Evolutionary conservation across 2,888 invertebrate genomes (phyloP), one percentile per base, ranked within the genome.

Genomic region (Eudasyphora cyanicolor): DNA sequence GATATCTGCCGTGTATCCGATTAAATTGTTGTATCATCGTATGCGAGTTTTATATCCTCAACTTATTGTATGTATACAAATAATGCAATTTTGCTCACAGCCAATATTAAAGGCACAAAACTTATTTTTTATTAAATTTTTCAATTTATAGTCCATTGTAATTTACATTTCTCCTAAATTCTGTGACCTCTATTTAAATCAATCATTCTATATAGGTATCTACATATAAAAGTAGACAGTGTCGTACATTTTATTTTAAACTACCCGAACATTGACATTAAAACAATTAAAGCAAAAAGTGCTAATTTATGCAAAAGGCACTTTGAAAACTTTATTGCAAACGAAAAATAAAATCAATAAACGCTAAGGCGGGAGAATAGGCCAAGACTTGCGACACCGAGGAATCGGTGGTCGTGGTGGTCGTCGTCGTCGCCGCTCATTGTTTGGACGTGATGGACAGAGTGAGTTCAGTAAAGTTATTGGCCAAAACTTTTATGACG

Each of bases 331-430:
- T 24, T 71, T 29, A 14, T 42, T 35, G 10, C 19, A 10, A 60
- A 57, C 64, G 42, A 57, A 67, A 54, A 76, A 49, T 57, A 78
- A 76, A 82, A 79, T 76, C 76, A 82, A 76, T 82, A 79, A 76
- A 60, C 51, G 57, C 24, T 27, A 67, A 51, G 19, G n/a, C 2
- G 38, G 19, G 12, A 35, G 17, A 69, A 7, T 0, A 5, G 35
- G 4, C 7, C 38, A 62, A 24, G 29, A 64, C 19, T 12, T 12
- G 35, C 24, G n/a, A 19, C 24, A 57, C 57, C 10, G 57, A 27
- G 27, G 21, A 21, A 45, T 51, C n/a, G 51, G 19, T 5, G 21
- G 51, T 51, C 51, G 6, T n/a, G 51, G 5, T 10, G 24, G 51
- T 17, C n/a, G n/a, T n/a, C n/a, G n/a, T n/a, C n/a, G n/a, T n/a